Evolutionary conservation across 2,888 invertebrate genomes (phyloP).

Genomic region (Drosophila falleni): DNA sequence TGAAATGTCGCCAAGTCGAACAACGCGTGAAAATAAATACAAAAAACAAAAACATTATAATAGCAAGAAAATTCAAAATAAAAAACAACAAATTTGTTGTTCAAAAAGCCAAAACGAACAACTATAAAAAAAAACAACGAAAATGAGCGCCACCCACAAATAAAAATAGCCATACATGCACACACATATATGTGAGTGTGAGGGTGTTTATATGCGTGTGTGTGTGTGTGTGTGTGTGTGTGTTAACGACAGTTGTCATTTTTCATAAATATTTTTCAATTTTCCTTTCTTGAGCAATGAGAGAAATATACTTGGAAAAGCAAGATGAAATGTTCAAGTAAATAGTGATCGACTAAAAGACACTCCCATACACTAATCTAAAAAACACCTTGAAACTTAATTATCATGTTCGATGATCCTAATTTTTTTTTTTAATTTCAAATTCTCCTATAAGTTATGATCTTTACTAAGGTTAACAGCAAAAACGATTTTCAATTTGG

Average conservation of each 20-base stretch:
- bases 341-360: not conserved
- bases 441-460: no score
- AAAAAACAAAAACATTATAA: slow-evolving; percentile 16
- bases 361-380: not conserved
- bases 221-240: slow-evolving; percentile 23
- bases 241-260: slow-evolving; percentile 67
- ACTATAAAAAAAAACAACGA: slow-evolving; percentile 26
- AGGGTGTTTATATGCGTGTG: not conserved
- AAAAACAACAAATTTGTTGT: slow-evolving; percentile 46
- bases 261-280: slow-evolving; percentile 68
- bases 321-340: slow-evolving; percentile 1
- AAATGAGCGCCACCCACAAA: slow-evolving; percentile 61
- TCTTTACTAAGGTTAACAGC: no score
- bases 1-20: slow-evolving; percentile 77
- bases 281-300: slow-evolving; percentile 22
- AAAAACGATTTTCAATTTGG: no score
- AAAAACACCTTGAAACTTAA: not conserved
- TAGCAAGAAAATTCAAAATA: slow-evolving; percentile 26
- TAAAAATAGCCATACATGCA: slow-evolving; percentile 31
- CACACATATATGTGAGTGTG: not conserved
- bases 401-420: no score
- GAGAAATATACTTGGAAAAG: slow-evolving; percentile 7
- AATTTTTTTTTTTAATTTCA: no score
- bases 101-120: slow-evolving; percentile 18
- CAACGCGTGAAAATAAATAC: slow-evolving; percentile 50